These are phyloP conservation scores for Netelia melanura DNA, from an alignment of 2,888 invertebrate genomes.

Conservation along the genomic window DNA sequence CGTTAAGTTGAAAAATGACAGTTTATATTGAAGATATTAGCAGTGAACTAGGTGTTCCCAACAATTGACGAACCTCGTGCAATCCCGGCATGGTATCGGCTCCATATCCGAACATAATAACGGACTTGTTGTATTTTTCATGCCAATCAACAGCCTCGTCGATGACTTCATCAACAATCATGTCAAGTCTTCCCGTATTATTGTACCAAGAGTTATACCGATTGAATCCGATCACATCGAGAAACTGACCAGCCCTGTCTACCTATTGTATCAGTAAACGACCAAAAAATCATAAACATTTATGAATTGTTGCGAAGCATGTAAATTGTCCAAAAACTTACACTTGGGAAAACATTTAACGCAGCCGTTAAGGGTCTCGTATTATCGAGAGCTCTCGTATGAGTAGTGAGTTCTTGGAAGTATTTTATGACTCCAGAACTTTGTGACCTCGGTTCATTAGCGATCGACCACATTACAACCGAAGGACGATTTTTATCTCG, in stretches of 20 bases:
- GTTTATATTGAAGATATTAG: background rate
- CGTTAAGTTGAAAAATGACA: background rate
- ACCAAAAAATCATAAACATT: conserved; percentile 53
- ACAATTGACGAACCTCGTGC: conserved; percentile 90
- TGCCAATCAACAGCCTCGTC: too few relatives aligned
- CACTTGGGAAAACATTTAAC: conserved; percentile 86
- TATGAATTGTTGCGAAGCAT: background rate
- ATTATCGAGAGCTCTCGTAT: conserved; percentile 91
- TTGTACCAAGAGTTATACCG: too few relatives aligned
- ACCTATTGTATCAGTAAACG: conserved; percentile 80
- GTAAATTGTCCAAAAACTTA: conserved; percentile 84
- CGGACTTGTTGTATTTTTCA: too few relatives aligned
- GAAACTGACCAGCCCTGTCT: conserved; percentile 79
- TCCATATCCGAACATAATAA: conserved; percentile 86
- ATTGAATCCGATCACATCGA: too few relatives aligned
- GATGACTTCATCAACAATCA: too few relatives aligned
- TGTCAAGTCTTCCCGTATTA: too few relatives aligned
- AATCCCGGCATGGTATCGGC: conserved; percentile 97
- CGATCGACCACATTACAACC: too few relatives aligned
- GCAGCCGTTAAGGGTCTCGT: conserved; percentile 95
- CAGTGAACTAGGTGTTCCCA: background rate
- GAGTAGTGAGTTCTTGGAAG: conserved; percentile 91
- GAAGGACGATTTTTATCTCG: too few relatives aligned
- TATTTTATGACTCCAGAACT: too few relatives aligned
- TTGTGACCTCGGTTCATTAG: too few relatives aligned